Evolutionary conservation across 2,888 invertebrate genomes (phyloP).

Genomic region (Dioctria linearis): DNA sequence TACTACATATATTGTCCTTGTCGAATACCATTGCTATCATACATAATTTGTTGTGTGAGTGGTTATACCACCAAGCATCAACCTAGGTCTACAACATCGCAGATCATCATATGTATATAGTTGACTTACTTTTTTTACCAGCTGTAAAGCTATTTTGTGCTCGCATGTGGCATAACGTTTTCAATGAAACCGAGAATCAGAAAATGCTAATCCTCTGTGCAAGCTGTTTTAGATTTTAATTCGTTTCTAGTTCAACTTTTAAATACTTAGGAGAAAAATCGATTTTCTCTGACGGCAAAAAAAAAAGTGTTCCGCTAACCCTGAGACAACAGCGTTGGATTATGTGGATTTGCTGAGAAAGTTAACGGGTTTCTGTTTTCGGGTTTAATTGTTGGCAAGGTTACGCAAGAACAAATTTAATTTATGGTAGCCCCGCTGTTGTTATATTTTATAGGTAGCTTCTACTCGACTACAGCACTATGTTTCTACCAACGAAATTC

Average conservation of each 20-base stretch:
- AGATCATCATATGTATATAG: too few relatives aligned
- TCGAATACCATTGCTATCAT: background rate
- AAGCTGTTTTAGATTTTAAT: too few relatives aligned
- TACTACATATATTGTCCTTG: background rate
- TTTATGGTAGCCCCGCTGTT: too few relatives aligned
- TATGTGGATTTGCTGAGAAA: background rate
- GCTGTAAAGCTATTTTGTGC: background rate
- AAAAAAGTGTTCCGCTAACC: background rate
- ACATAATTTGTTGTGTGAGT: background rate
- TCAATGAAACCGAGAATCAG: background rate
- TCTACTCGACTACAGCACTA: too few relatives aligned
- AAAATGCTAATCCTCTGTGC: background rate
- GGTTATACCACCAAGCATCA: too few relatives aligned
- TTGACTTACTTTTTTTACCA: too few relatives aligned
- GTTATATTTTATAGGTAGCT: too few relatives aligned
- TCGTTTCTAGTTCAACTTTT: background rate
- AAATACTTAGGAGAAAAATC: conserved; percentile 31
- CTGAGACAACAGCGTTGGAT: conserved; percentile 7
- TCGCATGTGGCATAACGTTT: background rate
- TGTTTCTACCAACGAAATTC: too few relatives aligned
- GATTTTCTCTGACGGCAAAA: conserved; percentile 12
- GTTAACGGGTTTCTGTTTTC: background rate
- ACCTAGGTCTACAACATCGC: too few relatives aligned
- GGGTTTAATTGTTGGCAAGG: conserved; percentile 2
- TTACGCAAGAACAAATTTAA: conserved; percentile 42